Base-by-base conservation (phyloP, 2,113 vertebrate species). In the Mustela nigripes region DNA sequence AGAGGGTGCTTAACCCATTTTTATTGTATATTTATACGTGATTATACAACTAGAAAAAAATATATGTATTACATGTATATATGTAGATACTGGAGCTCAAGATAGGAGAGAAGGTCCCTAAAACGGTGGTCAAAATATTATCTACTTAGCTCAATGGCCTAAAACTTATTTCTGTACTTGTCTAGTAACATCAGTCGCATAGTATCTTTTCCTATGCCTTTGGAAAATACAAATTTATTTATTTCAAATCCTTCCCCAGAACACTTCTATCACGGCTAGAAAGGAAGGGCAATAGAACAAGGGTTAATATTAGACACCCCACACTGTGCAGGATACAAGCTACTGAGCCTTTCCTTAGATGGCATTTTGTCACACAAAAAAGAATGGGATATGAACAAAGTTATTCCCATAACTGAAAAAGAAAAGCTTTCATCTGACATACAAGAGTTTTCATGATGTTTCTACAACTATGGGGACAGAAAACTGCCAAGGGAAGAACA, bases 81-180 rank as follows among this genome's bases (percentile, higher is more conserved):
- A 94, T 21, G 24, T 65, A 67, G 87, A 97, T 98, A 63, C 11
- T 39, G 85, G 42, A 97, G 60, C 4, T 97, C 71, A 91, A 88
- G 85, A 96, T 19, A 4, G 96, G 18, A 58, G 18, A 4, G 7
- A 95, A 98, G 63, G 36, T 53, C 26, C 62, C 62, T 48, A 82
- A 95, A 91, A 93, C 11, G 5, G 31, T 36, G 48, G 16, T 83
- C 67, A 91, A 80, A 91, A 85, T 63, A 80, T 63, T 39, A 83
- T 36, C 28, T 79, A 2, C n/a, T 95, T 15, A 18, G 11, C 18
- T 89, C 26, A 60, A 1, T 11, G 36, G 31, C 26, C 48, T 7
- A 65, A 89, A 21, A 5, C 31, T 94, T 86, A 48, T 78, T 73
- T 91, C 90, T 85, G 28, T 33, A 3, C n/a, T 48, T 39, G 42